phyloP scores from a whole-genome alignment of 2,888 invertebrate genomes.

The Dascillus cervinus region DNA sequence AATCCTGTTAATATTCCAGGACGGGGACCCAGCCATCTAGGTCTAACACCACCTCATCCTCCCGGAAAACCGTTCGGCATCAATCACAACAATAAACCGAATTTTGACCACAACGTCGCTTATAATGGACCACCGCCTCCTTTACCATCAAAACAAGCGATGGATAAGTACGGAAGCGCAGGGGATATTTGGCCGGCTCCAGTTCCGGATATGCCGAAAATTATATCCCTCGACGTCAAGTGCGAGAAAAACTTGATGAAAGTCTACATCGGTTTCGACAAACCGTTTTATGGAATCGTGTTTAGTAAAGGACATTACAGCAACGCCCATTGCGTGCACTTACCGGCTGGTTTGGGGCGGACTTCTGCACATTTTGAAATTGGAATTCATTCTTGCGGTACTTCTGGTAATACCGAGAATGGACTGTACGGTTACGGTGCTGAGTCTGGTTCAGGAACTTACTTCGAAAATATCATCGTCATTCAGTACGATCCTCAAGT shows the following conservation, averaged over 20 bases:
- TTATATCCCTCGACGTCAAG: constrained; percentile 84
- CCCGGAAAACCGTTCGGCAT: constrained; percentile 45
- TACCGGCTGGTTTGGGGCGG: constrained; percentile 81
- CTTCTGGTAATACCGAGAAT: constrained; percentile 85
- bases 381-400: constrained; percentile 85
- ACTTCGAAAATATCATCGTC: constrained; percentile 89
- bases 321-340: constrained; percentile 84
- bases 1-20: constrained; percentile 43
- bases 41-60: constrained; percentile 25
- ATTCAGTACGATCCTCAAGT: constrained; percentile 90
- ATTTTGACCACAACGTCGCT: constrained; percentile 46
- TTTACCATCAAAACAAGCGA: constrained; percentile 32
- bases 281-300: constrained; percentile 91
- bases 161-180: constrained; percentile 39
- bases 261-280: constrained; percentile 88
- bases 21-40: constrained; percentile 37
- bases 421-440: constrained; percentile 82
- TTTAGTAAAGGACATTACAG: constrained; percentile 93
- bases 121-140: constrained; percentile 71
- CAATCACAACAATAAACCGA: constrained; percentile 39
- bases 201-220: constrained; percentile 87
- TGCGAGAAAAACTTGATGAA: constrained; percentile 93
- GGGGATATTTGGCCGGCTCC: constrained; percentile 82
- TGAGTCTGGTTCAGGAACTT: constrained; percentile 83
- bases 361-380: constrained; percentile 86